phyloP scores from a whole-genome alignment of 2,113 vertebrate genomes.

The Rattus rattus region DNA sequence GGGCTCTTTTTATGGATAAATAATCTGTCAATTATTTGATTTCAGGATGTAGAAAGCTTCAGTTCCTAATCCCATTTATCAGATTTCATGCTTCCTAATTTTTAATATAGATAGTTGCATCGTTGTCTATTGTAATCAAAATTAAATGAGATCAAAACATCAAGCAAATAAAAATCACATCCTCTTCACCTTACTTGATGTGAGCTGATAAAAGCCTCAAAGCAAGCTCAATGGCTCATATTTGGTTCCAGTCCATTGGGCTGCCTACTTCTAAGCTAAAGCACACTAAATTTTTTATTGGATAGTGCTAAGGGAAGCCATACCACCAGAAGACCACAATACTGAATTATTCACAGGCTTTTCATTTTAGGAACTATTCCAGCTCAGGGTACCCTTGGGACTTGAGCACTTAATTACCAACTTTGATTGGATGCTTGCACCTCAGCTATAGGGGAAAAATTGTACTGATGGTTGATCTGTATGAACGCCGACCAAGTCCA shows the following conservation, averaged over 20 bases:
- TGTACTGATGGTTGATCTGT: not conserved
- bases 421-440: not conserved
- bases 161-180: not conserved
- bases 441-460: not conserved
- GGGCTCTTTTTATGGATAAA: not conserved
- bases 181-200: not conserved
- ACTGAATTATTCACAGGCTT: conserved; percentile 30
- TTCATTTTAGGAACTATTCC: conserved; percentile 18
- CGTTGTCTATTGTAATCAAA: not conserved
- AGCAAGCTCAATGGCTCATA: not conserved
- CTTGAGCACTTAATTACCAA: not conserved
- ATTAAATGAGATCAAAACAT: not conserved
- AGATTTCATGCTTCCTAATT: not conserved
- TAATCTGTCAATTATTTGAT: not conserved
- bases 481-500: not conserved
- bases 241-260: not conserved
- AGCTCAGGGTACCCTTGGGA: not conserved
- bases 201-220: conserved; percentile 5
- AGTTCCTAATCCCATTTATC: not conserved
- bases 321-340: not conserved
- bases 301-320: not conserved
- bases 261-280: conserved; percentile 37
- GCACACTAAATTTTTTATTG: not conserved
- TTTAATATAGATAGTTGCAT: not conserved
- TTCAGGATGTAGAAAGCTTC: not conserved